Percentiles rank a stretch among this genome's conserved stretches.
These are phyloP conservation scores for Drosophila demipolita DNA, from an alignment of 2,888 invertebrate genomes.

Conservation along the genomic window DNA sequence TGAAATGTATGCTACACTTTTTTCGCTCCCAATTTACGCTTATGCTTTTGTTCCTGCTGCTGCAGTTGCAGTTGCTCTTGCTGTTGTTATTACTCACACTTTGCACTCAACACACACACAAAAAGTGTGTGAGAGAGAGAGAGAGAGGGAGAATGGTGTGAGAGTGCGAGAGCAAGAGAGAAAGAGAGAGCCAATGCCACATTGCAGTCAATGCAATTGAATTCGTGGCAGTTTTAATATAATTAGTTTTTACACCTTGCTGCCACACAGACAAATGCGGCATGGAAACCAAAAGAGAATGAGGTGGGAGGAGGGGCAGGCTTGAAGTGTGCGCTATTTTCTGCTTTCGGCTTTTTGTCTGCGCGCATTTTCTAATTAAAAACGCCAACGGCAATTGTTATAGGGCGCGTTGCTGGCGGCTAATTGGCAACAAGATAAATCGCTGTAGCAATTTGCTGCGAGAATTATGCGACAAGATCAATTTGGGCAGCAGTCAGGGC, in stretches of 20 bases:
- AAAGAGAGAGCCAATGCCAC: constrained; percentile 3
- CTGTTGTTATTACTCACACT: constrained; percentile 34
- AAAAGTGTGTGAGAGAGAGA: background rate
- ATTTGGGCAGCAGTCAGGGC: constrained; percentile 50
- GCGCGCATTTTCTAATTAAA: constrained; percentile 74
- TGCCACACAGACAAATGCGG: constrained; percentile 27
- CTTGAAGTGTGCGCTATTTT: constrained; percentile 11
- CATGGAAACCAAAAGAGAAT: background rate
- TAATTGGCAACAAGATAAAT: constrained; percentile 78
- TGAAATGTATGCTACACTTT: constrained; percentile 62
- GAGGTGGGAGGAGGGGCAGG: background rate
- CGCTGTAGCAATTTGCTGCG: constrained; percentile 66
- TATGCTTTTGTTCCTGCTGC: constrained; percentile 13
- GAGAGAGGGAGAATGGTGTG: background rate
- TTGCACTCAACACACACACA: constrained; percentile 26
- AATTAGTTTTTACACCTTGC: constrained; percentile 79
- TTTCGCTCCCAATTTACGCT: constrained; percentile 28
- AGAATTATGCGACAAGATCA: constrained; percentile 77
- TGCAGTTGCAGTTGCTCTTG: constrained; percentile 11
- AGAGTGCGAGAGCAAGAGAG: background rate
- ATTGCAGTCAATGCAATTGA: constrained; percentile 70
- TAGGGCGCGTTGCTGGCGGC: constrained; percentile 40
- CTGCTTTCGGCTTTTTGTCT: constrained; percentile 37
- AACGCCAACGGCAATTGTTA: constrained; percentile 70
- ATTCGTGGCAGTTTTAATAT: constrained; percentile 80